Percentiles rank a stretch among this genome's conserved stretches.
Evolutionary conservation across 1,140 invertebrate genomes (phyloP).

Genomic region (Meloidogyne exigua): DNA sequence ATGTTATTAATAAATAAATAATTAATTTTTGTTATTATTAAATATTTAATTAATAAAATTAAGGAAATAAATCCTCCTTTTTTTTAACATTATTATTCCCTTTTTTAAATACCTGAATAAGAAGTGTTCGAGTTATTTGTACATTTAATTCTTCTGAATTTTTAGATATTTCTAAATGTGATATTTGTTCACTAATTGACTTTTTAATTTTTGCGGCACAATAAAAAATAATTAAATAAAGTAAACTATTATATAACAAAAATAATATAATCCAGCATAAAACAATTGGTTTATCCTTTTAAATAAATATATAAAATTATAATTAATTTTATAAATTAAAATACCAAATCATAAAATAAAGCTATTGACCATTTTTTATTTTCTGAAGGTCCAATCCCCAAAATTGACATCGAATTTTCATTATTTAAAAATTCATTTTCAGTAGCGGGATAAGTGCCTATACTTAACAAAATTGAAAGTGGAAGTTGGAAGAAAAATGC

Average conservation of each 20-base stretch:
- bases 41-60: too few species aligned
- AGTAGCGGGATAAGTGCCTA: background rate
- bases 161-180: background rate
- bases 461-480: background rate
- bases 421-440: background rate
- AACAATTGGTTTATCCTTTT: background rate
- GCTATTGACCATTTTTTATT: background rate
- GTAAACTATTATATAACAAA: background rate
- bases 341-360: background rate
- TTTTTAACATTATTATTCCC: too few species aligned
- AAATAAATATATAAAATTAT: background rate
- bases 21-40: too few species aligned
- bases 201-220: conserved; percentile 18
- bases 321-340: background rate
- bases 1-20: too few species aligned
- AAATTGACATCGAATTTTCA: background rate
- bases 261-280: background rate
- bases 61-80: too few species aligned
- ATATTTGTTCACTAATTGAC: conserved; percentile 4
- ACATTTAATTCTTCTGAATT: conserved; percentile 11
- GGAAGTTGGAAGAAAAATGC: background rate
- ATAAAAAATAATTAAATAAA: conserved; percentile 14
- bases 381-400: background rate
- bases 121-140: conserved; percentile 16
- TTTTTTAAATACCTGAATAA: conserved; percentile 3